A percentile compares a stretch with the other conserved stretches of the same genome.
phyloP scores from a whole-genome alignment of 92 coral and sea anemone genomes.

The Porites rus region DNA sequence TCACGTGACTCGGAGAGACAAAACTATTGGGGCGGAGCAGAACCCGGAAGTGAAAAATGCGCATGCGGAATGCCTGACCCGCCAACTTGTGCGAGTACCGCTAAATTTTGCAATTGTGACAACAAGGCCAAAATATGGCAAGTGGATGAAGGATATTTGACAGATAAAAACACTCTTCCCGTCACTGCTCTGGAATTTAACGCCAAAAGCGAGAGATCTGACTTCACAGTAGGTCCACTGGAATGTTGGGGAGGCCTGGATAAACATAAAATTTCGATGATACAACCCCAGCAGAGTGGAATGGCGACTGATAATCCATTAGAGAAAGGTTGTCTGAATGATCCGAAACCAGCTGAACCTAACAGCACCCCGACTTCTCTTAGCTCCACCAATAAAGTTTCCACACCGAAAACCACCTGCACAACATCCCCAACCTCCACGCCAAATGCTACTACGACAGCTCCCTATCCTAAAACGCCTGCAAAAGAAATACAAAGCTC shows the following conservation, averaged over 20 bases:
- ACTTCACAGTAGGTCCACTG: conserved; percentile 84
- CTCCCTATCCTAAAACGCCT: background rate
- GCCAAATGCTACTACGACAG: background rate
- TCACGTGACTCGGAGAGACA: conserved; percentile 68
- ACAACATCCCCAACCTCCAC: background rate
- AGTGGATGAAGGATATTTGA: conserved; percentile 81
- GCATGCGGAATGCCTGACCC: conserved; percentile 75
- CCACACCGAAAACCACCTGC: background rate
- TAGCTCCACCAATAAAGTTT: background rate
- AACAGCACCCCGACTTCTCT: background rate
- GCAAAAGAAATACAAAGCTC: background rate
- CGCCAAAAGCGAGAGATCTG: conserved; percentile 63
- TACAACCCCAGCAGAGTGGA: background rate
- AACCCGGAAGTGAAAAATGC: conserved; percentile 70
- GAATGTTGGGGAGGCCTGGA: conserved; percentile 87
- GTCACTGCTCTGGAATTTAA: conserved; percentile 74
- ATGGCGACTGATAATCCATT: background rate
- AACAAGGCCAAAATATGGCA: conserved; percentile 84
- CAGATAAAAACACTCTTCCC: conserved; percentile 72
- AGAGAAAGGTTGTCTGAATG: conserved; percentile 15
- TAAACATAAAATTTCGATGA: background rate
- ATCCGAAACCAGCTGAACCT: background rate
- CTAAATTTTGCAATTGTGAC: conserved; percentile 92
- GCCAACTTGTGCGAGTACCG: conserved; percentile 74
- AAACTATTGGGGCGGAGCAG: conserved; percentile 95